Percentiles rank a stretch among this genome's conserved stretches.
Conservation (phyloP, 2,797 vertebrate genomes). For the Arnoldichthys spilopterus region DNA sequence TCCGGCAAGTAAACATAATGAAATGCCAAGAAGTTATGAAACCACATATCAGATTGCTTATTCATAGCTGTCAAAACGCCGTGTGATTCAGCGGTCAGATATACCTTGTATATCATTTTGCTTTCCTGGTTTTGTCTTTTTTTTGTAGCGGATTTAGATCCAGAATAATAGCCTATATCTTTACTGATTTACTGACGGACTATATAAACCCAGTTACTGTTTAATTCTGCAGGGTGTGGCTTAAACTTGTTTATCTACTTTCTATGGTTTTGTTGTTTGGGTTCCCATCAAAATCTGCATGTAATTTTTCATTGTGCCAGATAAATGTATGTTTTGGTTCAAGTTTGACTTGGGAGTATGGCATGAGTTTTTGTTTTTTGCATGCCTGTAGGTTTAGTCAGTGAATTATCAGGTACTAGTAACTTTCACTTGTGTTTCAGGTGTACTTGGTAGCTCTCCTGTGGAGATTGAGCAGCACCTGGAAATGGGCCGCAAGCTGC, state of each 20-base stretch:
- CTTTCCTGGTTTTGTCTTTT: neutral
- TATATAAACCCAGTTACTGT: no score
- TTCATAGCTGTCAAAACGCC: neutral
- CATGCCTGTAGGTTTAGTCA: neutral
- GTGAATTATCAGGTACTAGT: neutral
- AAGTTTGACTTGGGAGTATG: no score
- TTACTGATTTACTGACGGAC: no score
- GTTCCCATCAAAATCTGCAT: no score
- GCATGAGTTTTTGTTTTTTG: no score
- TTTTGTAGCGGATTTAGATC: no score
- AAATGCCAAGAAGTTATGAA: constrained; percentile 11
- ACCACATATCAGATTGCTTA: neutral
- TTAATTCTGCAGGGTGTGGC: no score
- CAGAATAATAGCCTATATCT: no score
- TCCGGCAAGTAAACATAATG: neutral
- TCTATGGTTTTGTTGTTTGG: no score
- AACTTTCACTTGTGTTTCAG: constrained; percentile 65
- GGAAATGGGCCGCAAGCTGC: constrained; percentile 87
- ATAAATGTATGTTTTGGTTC: no score
- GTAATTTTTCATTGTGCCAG: no score
- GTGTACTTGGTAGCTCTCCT: constrained; percentile 80
- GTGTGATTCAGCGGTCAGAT: neutral
- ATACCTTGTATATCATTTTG: neutral
- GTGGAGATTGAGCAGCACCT: constrained; percentile 87
- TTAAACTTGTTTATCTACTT: no score